Evolutionary conservation across 2,888 invertebrate species (phyloP), one percentile per base, ranked within the genome.

Genomic region (Drosophila prostipennis): DNA sequence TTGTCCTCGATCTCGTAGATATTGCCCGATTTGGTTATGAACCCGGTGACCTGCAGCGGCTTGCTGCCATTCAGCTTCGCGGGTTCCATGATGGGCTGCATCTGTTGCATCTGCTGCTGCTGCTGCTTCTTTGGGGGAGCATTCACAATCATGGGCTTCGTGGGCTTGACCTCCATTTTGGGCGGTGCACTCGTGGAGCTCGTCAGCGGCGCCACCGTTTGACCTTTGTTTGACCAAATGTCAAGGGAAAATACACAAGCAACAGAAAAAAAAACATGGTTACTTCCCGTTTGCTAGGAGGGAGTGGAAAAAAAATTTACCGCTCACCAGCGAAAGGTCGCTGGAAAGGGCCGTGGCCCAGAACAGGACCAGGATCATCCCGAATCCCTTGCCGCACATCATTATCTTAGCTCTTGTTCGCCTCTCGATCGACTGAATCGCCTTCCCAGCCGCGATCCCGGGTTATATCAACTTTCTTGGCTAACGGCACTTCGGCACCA

Each of bases 1-100:
- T 80, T 76, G n/a, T 80, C 85, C 49, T 79, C 79, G 43, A 90
- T 78, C 67, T 90, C 90, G 16, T 90, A 89, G 39, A 90, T 90
- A 63, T 76, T 83, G 29, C 91, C 90, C 6, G 86, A 72, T 34
- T 82, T 79, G 34, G 89, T 89, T 5, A 91, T 90, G 37, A 91
- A 90, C 1, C 89, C 90, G 4, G 89, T 89, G 26, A 90, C 89
- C 65, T 87, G 83, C 46, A 84, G 45, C 0, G 88, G 86, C 51
- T 79, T 83, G 3, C 67, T 26, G 13, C 48, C 60, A 23, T 80
- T 77, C 7, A 7, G 3, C 29, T 65, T 29, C 29, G 7, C 2
- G 29, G 29, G 7, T 2, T 29, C 29, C 6, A 7, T 2, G 7
- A 29, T 29, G 29, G 29, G 29, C 2, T 29, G 29, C 29, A 29